Evolutionary conservation across 2,888 invertebrate genomes (phyloP).

Genomic region (Kuschelorhynchus macadamiae): DNA sequence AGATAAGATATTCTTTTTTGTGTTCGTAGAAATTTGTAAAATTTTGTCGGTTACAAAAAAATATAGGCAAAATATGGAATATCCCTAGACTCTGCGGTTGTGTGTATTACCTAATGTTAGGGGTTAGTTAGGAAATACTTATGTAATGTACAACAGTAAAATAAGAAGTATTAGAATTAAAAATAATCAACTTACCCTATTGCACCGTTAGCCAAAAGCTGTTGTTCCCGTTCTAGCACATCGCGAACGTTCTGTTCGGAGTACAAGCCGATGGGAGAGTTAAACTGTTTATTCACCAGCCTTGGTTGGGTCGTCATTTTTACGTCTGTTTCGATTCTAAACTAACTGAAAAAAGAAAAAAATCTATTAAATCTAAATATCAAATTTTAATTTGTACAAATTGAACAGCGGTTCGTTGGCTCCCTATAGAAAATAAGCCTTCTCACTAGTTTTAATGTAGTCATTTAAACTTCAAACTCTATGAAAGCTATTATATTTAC

Average conservation of each 20-base stretch:
- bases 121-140: too few species aligned
- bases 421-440: not conserved
- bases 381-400: not conserved
- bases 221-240: constrained; percentile 83
- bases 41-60: too few species aligned
- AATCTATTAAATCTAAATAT: not conserved
- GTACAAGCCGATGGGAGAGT: constrained; percentile 89
- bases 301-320: constrained; percentile 80
- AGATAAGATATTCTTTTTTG: too few species aligned
- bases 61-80: too few species aligned
- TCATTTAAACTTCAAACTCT: too few species aligned
- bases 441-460: not conserved
- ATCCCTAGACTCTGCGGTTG: too few species aligned
- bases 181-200: constrained; percentile 91
- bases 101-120: too few species aligned
- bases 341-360: constrained; percentile 55
- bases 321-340: constrained; percentile 57
- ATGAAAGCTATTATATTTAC: too few species aligned
- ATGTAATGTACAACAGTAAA: too few species aligned
- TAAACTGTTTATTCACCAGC: constrained; percentile 91
- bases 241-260: constrained; percentile 86
- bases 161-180: too few species aligned
- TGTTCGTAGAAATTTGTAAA: too few species aligned
- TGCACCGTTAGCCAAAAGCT: constrained; percentile 83
- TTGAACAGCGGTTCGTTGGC: not conserved